A percentile compares a stretch with the other conserved stretches of the same genome.
Evolutionary conservation across 2,888 invertebrate genomes (phyloP).

Genomic region (Dryocosmus kuriphilus): DNA sequence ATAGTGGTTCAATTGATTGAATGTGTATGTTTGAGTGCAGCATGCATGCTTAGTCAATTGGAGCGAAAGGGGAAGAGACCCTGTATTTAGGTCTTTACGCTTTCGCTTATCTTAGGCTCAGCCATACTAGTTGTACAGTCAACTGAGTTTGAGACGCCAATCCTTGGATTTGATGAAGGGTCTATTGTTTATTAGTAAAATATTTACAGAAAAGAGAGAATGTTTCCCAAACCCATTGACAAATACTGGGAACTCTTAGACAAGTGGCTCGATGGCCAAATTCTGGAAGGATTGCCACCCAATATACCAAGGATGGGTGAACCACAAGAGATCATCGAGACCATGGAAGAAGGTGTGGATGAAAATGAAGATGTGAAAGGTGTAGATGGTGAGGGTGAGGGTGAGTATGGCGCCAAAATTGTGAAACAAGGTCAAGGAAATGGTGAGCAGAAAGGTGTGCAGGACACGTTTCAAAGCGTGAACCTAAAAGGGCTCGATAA

Average conservation of each 20-base stretch:
- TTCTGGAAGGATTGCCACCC: background rate
- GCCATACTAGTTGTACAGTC: constrained; percentile 11
- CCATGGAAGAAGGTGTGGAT: too few species aligned
- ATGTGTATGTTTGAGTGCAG: constrained; percentile 8
- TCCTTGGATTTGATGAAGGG: constrained; percentile 2
- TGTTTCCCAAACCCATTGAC: constrained; percentile 9
- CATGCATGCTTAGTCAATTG: constrained; percentile 7
- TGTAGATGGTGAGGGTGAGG: background rate
- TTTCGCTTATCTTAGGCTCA: background rate
- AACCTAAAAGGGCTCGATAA: background rate
- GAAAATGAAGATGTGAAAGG: background rate
- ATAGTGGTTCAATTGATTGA: background rate
- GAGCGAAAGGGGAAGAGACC: constrained; percentile 1
- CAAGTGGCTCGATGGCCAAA: background rate
- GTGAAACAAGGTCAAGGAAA: constrained; percentile 1
- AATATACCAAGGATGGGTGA: background rate
- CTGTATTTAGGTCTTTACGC: background rate
- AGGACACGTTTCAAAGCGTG: constrained; percentile 7
- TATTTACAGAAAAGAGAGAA: constrained; percentile 18
- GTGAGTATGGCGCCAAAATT: background rate
- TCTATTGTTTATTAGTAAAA: background rate
- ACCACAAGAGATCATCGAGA: too few species aligned
- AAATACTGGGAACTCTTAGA: background rate
- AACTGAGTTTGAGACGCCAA: constrained; percentile 4
- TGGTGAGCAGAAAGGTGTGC: background rate